phyloP scores from a whole-genome alignment of 2,797 vertebrate species.

The Enteromius viviparus region DNA sequence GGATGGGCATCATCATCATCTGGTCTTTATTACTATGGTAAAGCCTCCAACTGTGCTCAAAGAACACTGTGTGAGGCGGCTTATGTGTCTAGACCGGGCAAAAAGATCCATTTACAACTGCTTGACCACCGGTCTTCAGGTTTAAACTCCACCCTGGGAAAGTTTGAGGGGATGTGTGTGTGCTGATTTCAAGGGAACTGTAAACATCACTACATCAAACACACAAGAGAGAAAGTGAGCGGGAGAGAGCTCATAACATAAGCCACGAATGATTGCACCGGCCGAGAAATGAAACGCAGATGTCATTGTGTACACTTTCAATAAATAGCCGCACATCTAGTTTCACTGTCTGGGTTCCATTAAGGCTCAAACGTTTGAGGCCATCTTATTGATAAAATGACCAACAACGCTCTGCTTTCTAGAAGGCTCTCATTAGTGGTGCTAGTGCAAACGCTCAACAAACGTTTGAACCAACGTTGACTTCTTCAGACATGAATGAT shows the following conservation, averaged over 20 bases:
- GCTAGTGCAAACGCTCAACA: neutral
- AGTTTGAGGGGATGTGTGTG: slow-evolving; percentile 44
- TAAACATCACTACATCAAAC: slow-evolving; percentile 60
- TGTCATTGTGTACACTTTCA: slow-evolving; percentile 42
- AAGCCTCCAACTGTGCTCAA: slow-evolving; percentile 27
- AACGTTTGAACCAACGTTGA: neutral
- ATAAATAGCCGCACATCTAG: slow-evolving; percentile 26
- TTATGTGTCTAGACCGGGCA: neutral
- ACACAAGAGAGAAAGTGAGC: slow-evolving; percentile 3
- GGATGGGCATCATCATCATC: slow-evolving; percentile 56
- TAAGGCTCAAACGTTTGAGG: slow-evolving; percentile 20
- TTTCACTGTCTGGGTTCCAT: slow-evolving; percentile 30
- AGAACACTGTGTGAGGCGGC: slow-evolving; percentile 21
- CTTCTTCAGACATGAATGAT: neutral
- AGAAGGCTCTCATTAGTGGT: neutral
- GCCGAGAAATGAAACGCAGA: slow-evolving; percentile 62
- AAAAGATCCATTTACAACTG: slow-evolving; percentile 35
- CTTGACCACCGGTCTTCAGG: slow-evolving; percentile 38
- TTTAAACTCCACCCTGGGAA: slow-evolving; percentile 48
- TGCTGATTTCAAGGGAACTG: slow-evolving; percentile 22
- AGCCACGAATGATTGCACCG: slow-evolving; percentile 55
- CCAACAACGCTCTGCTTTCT: neutral
- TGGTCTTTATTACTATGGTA: slow-evolving; percentile 56
- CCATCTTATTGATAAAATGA: slow-evolving; percentile 12
- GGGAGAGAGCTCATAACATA: slow-evolving; percentile 44